A percentile compares a stretch with the other conserved stretches of the same genome.
phyloP scores from a whole-genome alignment of 2,113 vertebrate species.

The Oenanthe oenanthe region DNA sequence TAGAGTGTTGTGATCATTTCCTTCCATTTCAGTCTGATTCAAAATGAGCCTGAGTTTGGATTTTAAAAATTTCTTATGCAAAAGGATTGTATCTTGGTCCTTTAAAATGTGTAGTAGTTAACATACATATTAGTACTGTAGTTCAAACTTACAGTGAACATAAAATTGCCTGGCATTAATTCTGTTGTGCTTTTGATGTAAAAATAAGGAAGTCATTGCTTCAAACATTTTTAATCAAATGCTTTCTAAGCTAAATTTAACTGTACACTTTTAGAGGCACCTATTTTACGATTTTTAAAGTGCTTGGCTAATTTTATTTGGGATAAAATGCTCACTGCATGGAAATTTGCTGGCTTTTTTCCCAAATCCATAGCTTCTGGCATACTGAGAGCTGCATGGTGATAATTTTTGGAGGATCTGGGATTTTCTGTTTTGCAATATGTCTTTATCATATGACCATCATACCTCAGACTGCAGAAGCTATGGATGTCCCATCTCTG shows the following conservation, averaged over 20 bases:
- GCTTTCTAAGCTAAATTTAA: not conserved
- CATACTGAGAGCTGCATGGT: constrained; percentile 26
- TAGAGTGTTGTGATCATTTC: not conserved
- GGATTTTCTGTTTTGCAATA: not conserved
- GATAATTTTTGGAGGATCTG: not conserved
- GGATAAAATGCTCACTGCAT: not conserved
- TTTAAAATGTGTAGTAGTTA: not conserved
- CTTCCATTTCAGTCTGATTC: not conserved
- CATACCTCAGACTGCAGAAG: not conserved
- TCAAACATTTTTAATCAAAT: not conserved
- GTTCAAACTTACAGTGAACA: not conserved
- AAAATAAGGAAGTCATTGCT: constrained; percentile 23
- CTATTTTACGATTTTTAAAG: not conserved
- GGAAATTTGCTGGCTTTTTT: not conserved
- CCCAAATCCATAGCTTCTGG: not conserved
- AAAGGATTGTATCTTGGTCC: not conserved
- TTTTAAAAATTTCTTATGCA: not conserved
- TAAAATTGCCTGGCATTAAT: not conserved
- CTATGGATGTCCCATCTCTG: not conserved
- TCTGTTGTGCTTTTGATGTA: not conserved
- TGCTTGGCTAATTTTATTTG: constrained; percentile 12
- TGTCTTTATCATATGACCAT: not conserved
- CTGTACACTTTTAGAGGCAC: not conserved
- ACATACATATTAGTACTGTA: not conserved
- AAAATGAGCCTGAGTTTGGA: not conserved